Evolutionary conservation across 2,888 invertebrate species (phyloP), one percentile per base, ranked within the genome.

Genomic region (Xanthia icteritia): DNA sequence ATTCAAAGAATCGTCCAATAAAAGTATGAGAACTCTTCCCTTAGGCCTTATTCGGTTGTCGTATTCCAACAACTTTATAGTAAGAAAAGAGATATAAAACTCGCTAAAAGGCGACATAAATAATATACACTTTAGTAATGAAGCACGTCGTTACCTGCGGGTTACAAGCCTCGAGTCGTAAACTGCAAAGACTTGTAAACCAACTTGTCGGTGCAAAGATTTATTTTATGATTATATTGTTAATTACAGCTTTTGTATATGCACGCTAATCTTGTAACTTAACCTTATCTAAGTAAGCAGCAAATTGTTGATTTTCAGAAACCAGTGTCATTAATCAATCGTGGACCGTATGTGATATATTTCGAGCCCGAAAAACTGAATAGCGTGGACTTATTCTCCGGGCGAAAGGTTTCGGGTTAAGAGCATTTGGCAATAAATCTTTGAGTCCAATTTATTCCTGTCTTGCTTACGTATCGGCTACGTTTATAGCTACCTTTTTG

Each of bases 371-470:
- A 92, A 92, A 92, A 91, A 92, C 89, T 92, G 91, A 91, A 92
- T 93, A 92, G 91, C 89, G 85, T 85, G 86, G 89, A 91, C 90
- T 91, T 92, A 90, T 91, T 90, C 89, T 86, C 87, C 80, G 87
- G 84, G 87, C 89, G 89, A 89, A 91, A 92, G 90, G 91, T 91
- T 92, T 91, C 91, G 94, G 93, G 94, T 94, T 96, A 95, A 96
- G 93, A 96, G 96, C 95, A 94, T 95, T 96, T 91, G 94, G 94
- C 92, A 92, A 96, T 96, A 96, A 96, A 96, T 96, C 95, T 90
- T 92, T 89, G 89, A 91, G 92, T 90, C 93, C 94, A 95, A 95
- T 96, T 95, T 95, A 95, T 94, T 94, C 92, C 92, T 94, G 94
- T 94, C 94, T 92, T 91, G 92, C 90, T 92, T 93, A 91, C 92